Base-by-base conservation (phyloP, 2,888 invertebrate species). In the Macrophya annulata region DNA sequence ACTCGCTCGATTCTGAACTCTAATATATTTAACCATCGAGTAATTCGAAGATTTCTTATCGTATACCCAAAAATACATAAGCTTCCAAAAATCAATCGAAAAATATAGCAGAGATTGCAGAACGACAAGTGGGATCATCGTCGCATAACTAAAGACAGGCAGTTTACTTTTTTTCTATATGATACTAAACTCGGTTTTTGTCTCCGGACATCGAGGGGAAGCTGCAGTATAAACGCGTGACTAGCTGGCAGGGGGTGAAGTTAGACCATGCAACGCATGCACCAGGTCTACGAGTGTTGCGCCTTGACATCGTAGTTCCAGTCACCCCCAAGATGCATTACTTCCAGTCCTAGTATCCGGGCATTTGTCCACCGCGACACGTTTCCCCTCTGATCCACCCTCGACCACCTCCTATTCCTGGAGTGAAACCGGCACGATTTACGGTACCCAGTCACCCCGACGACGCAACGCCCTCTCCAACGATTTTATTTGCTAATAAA, bases 261-360 rank as follows among this genome's bases (percentile, higher is more conserved):
- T 51, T 48, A 31, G 40, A 31, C 40, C 40, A 62, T 81, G 25
- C 62, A 62, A 48, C 43, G 37, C 59, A 62, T 9, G 43, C 81
- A 37, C 59, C 81, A 31, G 31, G 51, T 74, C 45, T 45, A 45
- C 45, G n/a, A 10, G 74, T 51, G n/a, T 48, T 31, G 62, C 81
- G 37, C 59, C 65, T 40, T n/a, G 65, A 43, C n/a, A 43, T 81
- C 59, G 81, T 81, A 37, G 31, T 17, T 37, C 62, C 40, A 37
- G 31, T 81, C 81, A n/a, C 59, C 83, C 83, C 90, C 88, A 92
- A 93, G 93, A 93, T 90, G 91, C 91, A 93, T 92, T 91, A 90
- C 93, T 93, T 93, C 93, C 93, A 93, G 91, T 88, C 86, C 91
- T 89, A 90, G 93, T 93, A 93, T 93, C 93, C 93, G 93, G 93